Evolutionary conservation across 2,888 invertebrate species (phyloP).

Genomic region (Phanerotoma sp.): DNA sequence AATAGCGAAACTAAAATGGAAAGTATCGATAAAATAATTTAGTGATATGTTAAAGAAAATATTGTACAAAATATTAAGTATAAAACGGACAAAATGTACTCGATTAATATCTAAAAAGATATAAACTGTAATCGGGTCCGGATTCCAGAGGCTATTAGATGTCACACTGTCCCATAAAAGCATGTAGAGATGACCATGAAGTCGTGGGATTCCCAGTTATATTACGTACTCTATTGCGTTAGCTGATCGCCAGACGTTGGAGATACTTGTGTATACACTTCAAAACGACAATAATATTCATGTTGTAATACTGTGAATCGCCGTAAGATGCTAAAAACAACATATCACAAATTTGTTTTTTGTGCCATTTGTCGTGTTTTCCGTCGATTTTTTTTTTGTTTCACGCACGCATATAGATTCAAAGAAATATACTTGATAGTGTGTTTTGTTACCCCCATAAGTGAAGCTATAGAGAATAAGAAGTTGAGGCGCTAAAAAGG

Average conservation of each 20-base stretch:
- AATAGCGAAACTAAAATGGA: too few relatives aligned
- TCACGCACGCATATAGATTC: too few relatives aligned
- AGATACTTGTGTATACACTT: neutral
- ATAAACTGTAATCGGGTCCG: constrained; percentile 31
- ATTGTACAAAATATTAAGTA: too few relatives aligned
- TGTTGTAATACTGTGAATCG: too few relatives aligned
- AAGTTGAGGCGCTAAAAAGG: constrained; percentile 50
- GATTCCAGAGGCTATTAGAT: constrained; percentile 39
- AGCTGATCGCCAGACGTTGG: neutral
- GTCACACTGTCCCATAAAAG: constrained; percentile 46
- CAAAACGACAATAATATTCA: constrained; percentile 9
- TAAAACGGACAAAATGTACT: neutral
- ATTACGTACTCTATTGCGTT: constrained; percentile 18
- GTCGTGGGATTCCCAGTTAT: constrained; percentile 49
- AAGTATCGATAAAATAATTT: too few relatives aligned
- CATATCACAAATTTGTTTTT: too few relatives aligned
- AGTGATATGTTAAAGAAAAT: too few relatives aligned
- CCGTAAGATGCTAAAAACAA: too few relatives aligned
- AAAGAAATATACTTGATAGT: too few relatives aligned
- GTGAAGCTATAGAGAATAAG: too few relatives aligned
- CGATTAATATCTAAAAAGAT: neutral
- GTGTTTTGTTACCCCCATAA: neutral
- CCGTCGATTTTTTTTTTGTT: too few relatives aligned
- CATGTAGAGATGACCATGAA: constrained; percentile 43
- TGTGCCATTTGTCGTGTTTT: too few relatives aligned